Evolutionary conservation across 1,140 invertebrate genomes (phyloP).

Genomic region (Caerostris extrusa): DNA sequence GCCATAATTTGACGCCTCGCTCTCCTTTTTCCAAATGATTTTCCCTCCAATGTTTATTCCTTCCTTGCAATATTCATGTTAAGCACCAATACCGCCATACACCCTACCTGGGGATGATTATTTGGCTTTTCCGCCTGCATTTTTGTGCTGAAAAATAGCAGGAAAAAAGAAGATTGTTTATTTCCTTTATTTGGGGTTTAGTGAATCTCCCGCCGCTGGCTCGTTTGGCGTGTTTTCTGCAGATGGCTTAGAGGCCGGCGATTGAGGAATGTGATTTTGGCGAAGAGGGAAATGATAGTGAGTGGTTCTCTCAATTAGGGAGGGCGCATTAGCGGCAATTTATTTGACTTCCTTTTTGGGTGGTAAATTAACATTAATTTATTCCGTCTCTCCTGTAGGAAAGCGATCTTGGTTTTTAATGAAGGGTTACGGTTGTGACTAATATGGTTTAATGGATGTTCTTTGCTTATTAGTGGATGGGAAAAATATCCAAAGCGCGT

Average conservation of each 20-base stretch:
- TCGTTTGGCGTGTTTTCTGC: background rate
- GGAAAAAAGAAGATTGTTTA: background rate
- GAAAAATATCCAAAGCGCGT: too few relatives aligned
- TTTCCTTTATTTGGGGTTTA: background rate
- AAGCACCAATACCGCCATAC: background rate
- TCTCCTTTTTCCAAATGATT: background rate
- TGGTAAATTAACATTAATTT: conserved; percentile 4
- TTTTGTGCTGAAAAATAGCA: background rate
- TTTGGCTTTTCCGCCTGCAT: background rate
- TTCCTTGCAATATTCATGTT: conserved; percentile 17
- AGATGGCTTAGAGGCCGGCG: too few relatives aligned
- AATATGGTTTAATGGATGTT: too few relatives aligned
- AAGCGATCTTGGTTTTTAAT: too few relatives aligned
- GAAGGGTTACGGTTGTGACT: too few relatives aligned
- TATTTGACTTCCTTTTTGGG: background rate
- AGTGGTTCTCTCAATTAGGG: background rate
- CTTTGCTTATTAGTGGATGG: too few relatives aligned
- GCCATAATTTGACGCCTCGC: background rate
- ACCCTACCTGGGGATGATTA: conserved; percentile 18
- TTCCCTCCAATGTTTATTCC: background rate
- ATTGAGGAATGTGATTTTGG: too few relatives aligned
- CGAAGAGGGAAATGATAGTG: background rate
- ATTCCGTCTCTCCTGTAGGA: background rate
- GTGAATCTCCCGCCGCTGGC: background rate
- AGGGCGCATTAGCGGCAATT: background rate